phyloP scores from a whole-genome alignment of 1,140 invertebrate genomes.

The Macrobrachium nipponense region DNA sequence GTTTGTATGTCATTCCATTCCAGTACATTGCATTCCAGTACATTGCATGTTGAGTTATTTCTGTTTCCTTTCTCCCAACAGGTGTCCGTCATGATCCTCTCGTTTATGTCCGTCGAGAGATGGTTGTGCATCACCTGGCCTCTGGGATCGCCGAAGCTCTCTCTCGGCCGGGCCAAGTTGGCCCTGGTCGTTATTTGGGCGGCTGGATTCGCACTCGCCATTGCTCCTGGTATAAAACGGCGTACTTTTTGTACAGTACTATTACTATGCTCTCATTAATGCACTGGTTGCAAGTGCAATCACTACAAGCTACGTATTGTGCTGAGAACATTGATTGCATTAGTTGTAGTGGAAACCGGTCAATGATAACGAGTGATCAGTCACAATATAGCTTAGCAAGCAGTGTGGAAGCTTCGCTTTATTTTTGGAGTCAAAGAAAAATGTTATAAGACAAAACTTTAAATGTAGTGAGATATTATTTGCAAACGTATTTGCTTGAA shows the following conservation, averaged over 20 bases:
- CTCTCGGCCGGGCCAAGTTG: conserved; percentile 23
- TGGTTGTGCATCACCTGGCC: conserved; percentile 80
- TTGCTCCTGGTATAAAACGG: conserved; percentile 22
- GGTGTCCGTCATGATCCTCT: conserved; percentile 80
- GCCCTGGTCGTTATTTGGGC: conserved; percentile 35
- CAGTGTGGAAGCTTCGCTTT: too few relatives aligned
- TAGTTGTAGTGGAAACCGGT: too few relatives aligned
- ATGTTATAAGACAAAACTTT: too few relatives aligned
- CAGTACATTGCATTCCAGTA: background rate
- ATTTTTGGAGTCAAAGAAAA: too few relatives aligned
- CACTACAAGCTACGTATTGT: too few relatives aligned
- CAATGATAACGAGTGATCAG: too few relatives aligned
- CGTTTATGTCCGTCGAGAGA: conserved; percentile 82
- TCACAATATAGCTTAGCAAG: too few relatives aligned
- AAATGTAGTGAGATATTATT: too few relatives aligned
- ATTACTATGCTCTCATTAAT: background rate
- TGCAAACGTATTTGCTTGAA: too few relatives aligned
- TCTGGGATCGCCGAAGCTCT: conserved; percentile 66
- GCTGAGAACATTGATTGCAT: too few relatives aligned
- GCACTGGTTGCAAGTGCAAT: background rate
- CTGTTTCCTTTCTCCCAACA: conserved; percentile 64
- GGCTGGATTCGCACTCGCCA: background rate
- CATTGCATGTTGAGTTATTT: background rate
- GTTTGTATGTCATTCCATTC: background rate
- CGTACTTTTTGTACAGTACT: background rate